A percentile compares a stretch with the other conserved stretches of the same genome.
These are phyloP conservation scores for rabbit (Oryctolagus cuniculus) DNA, from an alignment of 2,113 vertebrate species.

Conservation along the genomic window DNA sequence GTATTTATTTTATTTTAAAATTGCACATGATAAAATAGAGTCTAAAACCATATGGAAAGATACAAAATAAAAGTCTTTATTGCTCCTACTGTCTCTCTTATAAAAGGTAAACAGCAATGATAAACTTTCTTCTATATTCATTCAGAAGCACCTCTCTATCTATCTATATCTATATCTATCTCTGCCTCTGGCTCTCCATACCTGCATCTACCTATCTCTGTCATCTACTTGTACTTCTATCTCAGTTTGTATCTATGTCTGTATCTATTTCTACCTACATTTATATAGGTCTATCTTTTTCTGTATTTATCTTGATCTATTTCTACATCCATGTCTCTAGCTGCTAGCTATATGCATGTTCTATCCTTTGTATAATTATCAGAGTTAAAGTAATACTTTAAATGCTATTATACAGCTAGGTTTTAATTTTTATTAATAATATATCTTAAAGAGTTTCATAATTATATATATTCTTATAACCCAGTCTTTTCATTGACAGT, in stretches of 20 bases:
- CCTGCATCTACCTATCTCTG: not conserved
- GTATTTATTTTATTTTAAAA: conserved; percentile 44
- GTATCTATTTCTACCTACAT: not conserved
- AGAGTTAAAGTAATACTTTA: not conserved
- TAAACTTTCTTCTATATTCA: not conserved
- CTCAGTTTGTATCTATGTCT: not conserved
- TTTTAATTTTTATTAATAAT: conserved; percentile 45
- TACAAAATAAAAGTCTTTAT: not conserved
- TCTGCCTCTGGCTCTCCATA: not conserved
- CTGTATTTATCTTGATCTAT: not conserved
- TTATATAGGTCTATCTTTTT: too few species aligned
- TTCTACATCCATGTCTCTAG: not conserved
- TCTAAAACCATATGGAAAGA: conserved; percentile 29
- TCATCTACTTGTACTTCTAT: not conserved
- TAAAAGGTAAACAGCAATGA: not conserved
- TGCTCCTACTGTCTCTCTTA: not conserved
- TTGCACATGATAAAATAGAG: not conserved
- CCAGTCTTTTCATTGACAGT: not conserved
- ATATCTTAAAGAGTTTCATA: not conserved
- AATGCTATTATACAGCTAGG: not conserved
- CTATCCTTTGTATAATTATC: not conserved
- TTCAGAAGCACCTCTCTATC: not conserved
- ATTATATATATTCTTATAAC: not conserved
- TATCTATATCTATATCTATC: not conserved
- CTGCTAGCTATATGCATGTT: not conserved